Base-by-base conservation (phyloP, 2,797 vertebrate genomes). In the Bufotes viridis region DNA sequence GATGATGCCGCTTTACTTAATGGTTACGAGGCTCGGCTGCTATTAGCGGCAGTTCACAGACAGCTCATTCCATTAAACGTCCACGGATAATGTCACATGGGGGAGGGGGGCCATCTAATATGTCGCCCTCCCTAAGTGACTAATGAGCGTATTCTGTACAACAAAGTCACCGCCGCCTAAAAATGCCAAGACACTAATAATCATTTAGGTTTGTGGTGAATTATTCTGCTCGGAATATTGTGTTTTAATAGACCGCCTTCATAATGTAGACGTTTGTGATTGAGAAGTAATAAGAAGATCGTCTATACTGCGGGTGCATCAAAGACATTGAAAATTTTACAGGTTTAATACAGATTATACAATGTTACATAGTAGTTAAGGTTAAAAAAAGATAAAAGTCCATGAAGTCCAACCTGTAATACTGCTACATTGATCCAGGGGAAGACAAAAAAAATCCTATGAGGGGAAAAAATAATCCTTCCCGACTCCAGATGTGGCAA, bases 91-190 rank as follows among this genome's bases (percentile, higher is more conserved):
- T 82, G 60, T 75, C 14, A 42, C 58, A 10, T 42, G 57, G 58
- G 57, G 58, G 60, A 87, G 53, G 57, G 26, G 42, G 63, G 51
- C 69, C 74, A 83, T 88, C 84, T 70, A 84, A 79, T 84, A 58
- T 53, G 81, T 78, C 60, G 29, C 58, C n/a, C 70, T 65, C 80
- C 80, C 81, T 70, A 29, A 67, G 81, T 70, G 51, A 83, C 61
- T 88, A 78, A 88, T 88, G 81, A 58, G 60, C 29, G 18, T 12
- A 72, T 88, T 88, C 67, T 42, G 55, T 49, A 26, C 65, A 61
- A 82, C 42, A 57, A 82, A 76, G 80, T 78, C 61, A 12, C 49
- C 15, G 26, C 49, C 17, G 26, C 58, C 42, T n/a, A 55, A 60
- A 88, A 84, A 70, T 63, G 57, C 69, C 61, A 69, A 29, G 58